A percentile compares a stretch with the other conserved stretches of the same genome.
These are phyloP conservation scores for Antheraea assamensis DNA, from an alignment of 2,888 invertebrate genomes.

Conservation along the genomic window DNA sequence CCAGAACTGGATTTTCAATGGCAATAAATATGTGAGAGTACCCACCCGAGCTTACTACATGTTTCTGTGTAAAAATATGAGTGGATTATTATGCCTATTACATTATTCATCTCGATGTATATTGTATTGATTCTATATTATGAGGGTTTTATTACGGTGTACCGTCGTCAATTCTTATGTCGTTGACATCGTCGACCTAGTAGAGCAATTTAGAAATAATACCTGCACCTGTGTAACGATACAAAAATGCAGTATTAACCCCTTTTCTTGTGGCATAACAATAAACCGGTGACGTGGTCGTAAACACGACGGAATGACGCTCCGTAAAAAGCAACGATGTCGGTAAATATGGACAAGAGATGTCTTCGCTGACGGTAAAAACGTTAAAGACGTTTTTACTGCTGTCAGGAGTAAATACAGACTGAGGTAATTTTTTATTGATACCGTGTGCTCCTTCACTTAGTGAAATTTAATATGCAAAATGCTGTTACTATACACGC, in stretches of 20 bases:
- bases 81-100: constrained; percentile 45
- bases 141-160: constrained; percentile 30
- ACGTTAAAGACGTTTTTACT: constrained; percentile 52
- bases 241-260: constrained; percentile 70
- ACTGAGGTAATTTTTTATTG: constrained; percentile 57
- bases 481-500: not conserved
- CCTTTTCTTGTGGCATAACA: constrained; percentile 67
- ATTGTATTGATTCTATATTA: constrained; percentile 38
- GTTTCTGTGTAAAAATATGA: constrained; percentile 46
- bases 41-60: constrained; percentile 25
- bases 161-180: constrained; percentile 31
- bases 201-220: constrained; percentile 25
- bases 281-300: constrained; percentile 67
- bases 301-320: constrained; percentile 67
- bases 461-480: constrained; percentile 23
- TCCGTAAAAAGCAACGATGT: constrained; percentile 75
- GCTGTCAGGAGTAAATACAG: constrained; percentile 38
- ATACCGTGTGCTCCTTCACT: constrained; percentile 37
- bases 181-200: constrained; percentile 23
- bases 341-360: constrained; percentile 76
- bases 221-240: constrained; percentile 50
- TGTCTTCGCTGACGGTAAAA: constrained; percentile 57
- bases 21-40: constrained; percentile 71
- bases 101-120: constrained; percentile 42
- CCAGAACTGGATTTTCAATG: constrained; percentile 71